Base-by-base conservation (phyloP, 1,140 invertebrate genomes). In the Calliopsis andreniformis region DNA sequence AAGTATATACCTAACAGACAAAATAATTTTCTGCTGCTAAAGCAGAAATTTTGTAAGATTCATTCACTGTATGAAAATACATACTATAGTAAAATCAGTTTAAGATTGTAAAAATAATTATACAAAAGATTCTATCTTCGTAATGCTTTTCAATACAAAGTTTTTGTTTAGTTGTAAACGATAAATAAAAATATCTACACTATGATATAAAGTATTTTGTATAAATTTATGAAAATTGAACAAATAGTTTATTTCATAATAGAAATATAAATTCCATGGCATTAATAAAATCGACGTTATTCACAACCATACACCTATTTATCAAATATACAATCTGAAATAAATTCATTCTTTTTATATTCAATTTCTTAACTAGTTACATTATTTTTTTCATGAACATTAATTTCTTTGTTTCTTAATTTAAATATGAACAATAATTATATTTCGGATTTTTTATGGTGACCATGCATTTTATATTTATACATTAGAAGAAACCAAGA, bases 161-260 rank as follows among this genome's bases (percentile, higher is more conserved):
- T 64, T 51, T 66, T 73, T 10, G 43, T 75, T 78, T 16, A 47
- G 58, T 30, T 64, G 53, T 75, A 75, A 67, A 78, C 35, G 25
- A 51, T 73, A 59, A 76, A 75, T 47, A 77, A 42, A 63, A 62
- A 20, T 72, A 63, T 62, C 16, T 75, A 20, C 59, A 73, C 35
- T 71, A 75, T 49, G 25, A 73, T 78, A 78, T 51, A 61, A 73
- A 64, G 35, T 78, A 78, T 72, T 78, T 73, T 78, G 70, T 78
- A 78, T 70, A 73, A 78, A 73, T 64, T 69, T 78, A 71, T 70
- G 30, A 45, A 73, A 49, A 47, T 59, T 59, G 18, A 69, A 59
- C n/a, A 61, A 69, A 66, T 76, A 76, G 72, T 66, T 63, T 78
- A 78, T n/a, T 78, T 71, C 14, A 77, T 77, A 58, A 76, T 45